phyloP scores from a whole-genome alignment of 1,140 invertebrate genomes.

The Drosophila carrolli region DNA sequence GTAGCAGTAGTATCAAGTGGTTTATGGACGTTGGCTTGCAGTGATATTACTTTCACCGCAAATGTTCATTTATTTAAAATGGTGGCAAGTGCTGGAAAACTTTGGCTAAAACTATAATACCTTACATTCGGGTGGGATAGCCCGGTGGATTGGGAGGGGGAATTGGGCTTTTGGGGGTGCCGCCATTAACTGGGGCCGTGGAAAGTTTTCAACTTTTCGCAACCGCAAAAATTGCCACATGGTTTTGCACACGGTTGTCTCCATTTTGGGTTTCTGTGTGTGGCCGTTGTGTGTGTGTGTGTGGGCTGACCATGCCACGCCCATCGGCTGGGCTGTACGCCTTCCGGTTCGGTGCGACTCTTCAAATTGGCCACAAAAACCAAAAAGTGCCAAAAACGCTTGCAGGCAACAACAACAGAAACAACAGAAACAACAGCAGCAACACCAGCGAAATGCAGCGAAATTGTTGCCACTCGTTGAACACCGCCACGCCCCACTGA shows the following conservation, averaged over 20 bases:
- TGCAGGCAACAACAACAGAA: constrained; percentile 36
- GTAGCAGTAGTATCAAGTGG: too few species aligned
- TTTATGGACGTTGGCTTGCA: too few species aligned
- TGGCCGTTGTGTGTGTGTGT: neutral
- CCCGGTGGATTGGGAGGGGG: neutral
- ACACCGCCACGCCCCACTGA: constrained; percentile 50
- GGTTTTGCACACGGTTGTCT: constrained; percentile 50
- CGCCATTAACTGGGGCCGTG: constrained; percentile 34
- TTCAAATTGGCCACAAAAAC: constrained; percentile 75
- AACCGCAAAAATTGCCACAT: constrained; percentile 79
- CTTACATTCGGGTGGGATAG: neutral
- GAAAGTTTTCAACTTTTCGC: constrained; percentile 73
- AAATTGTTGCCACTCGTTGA: constrained; percentile 77
- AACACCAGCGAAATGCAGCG: constrained; percentile 37
- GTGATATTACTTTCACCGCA: constrained; percentile 5
- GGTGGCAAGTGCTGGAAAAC: constrained; percentile 2
- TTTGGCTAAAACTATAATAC: constrained; percentile 20
- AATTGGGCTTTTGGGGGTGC: constrained; percentile 1
- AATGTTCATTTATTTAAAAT: constrained; percentile 18
- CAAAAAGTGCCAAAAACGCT: constrained; percentile 74
- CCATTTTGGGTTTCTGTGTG: neutral
- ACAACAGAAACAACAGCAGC: constrained; percentile 23
- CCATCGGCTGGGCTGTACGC: constrained; percentile 11
- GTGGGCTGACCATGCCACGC: constrained; percentile 49
- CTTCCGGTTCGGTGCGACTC: constrained; percentile 40